Percentiles rank a stretch among this genome's conserved stretches.
phyloP scores from a whole-genome alignment of 2,113 vertebrate genomes.

The Equus quagga region DNA sequence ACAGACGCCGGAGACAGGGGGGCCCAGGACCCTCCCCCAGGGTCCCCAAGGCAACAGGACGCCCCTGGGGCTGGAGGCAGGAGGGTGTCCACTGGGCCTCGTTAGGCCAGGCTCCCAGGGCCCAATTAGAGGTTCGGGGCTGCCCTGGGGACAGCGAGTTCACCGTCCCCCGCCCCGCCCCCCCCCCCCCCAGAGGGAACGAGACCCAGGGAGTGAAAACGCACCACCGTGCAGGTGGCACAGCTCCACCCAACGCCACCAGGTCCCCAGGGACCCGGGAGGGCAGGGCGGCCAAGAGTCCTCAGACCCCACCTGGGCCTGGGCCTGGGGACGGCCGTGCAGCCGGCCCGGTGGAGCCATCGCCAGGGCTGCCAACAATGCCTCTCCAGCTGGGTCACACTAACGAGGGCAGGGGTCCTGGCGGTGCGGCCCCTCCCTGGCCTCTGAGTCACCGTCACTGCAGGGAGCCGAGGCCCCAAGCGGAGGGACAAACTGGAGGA shows the following conservation, averaged over 20 bases:
- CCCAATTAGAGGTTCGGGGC: conserved; percentile 14
- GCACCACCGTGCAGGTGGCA: rapidly evolving
- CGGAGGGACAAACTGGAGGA: background rate
- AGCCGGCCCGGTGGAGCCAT: no score
- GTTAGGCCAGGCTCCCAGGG: background rate
- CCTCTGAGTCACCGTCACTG: background rate
- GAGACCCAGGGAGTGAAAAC: background rate
- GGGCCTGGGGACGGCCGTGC: background rate
- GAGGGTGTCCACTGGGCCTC: background rate
- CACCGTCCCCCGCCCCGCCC: no score
- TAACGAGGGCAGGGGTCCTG: background rate
- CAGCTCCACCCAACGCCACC: background rate
- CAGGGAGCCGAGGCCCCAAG: background rate
- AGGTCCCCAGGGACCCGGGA: background rate
- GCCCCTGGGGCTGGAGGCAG: background rate
- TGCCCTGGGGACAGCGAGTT: background rate
- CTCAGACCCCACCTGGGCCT: background rate
- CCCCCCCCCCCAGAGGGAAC: no score
- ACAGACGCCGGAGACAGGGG: no score
- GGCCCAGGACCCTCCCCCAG: background rate
- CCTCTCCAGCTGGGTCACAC: no score
- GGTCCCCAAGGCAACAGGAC: background rate
- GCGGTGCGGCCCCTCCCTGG: background rate
- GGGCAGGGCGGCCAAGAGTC: background rate
- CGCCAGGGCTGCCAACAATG: background rate